phyloP scores from a whole-genome alignment of 2,888 invertebrate species.

The Eurois occulta region DNA sequence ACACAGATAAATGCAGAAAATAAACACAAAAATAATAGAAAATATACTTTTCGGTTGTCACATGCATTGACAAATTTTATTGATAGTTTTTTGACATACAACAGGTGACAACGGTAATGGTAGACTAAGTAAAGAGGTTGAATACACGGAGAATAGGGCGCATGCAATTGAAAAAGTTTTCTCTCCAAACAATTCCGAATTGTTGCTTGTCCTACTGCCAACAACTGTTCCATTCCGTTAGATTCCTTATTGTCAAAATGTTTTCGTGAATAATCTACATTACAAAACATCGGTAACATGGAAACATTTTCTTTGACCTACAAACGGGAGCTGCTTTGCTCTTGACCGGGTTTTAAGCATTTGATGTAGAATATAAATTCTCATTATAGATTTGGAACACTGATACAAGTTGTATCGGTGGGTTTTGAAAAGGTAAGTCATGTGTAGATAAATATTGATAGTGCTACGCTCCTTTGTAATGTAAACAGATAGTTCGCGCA shows the following conservation, averaged over 20 bases:
- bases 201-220: slow-evolving; percentile 19
- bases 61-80: slow-evolving; percentile 28
- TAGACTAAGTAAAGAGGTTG: slow-evolving; percentile 28
- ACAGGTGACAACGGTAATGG: slow-evolving; percentile 20
- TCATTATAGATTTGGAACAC: slow-evolving; percentile 45
- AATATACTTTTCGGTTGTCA: slow-evolving; percentile 23
- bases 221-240: slow-evolving; percentile 37
- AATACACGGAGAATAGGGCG: slow-evolving; percentile 18
- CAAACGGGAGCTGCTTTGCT: slow-evolving; percentile 47
- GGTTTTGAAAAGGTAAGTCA: slow-evolving; percentile 35
- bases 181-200: slow-evolving; percentile 19
- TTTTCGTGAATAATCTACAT: slow-evolving; percentile 58
- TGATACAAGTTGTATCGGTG: slow-evolving; percentile 25
- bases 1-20: slow-evolving; percentile 25
- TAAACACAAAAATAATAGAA: slow-evolving; percentile 9
- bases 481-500: slow-evolving; percentile 3
- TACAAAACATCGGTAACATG: slow-evolving; percentile 56
- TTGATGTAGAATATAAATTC: slow-evolving; percentile 51
- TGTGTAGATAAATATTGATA: slow-evolving; percentile 29
- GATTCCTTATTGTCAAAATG: slow-evolving; percentile 34
- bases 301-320: slow-evolving; percentile 62
- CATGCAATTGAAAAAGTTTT: slow-evolving; percentile 30
- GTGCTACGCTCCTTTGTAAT: slow-evolving; percentile 19
- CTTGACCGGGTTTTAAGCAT: slow-evolving; percentile 59
- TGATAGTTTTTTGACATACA: slow-evolving; percentile 27